Evolutionary conservation across 2,797 vertebrate species (phyloP).

Genomic region (Coranthus polyacanthus): DNA sequence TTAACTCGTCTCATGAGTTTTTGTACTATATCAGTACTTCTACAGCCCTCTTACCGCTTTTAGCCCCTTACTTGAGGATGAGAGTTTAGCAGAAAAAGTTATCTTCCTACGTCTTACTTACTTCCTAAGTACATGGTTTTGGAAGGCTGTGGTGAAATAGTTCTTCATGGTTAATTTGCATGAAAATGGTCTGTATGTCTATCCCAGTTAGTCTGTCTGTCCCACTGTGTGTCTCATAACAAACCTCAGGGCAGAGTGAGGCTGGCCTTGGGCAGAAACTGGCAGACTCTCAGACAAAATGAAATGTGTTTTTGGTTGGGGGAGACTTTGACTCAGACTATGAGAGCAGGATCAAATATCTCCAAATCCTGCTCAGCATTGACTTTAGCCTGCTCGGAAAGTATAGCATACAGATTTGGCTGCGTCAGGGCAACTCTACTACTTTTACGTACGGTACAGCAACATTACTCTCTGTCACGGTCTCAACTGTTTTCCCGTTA

Average conservation of each 20-base stretch:
- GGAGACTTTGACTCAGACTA: too few species aligned
- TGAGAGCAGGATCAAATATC: conserved; percentile 12
- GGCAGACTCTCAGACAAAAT: conserved; percentile 31
- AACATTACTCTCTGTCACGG: background rate
- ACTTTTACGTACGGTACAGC: too few species aligned
- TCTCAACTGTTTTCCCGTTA: conserved; percentile 18
- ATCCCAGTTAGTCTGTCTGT: conserved; percentile 39
- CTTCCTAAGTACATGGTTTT: conserved; percentile 23
- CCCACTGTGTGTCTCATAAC: conserved; percentile 28
- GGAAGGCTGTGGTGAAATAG: conserved; percentile 19
- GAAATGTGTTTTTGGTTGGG: background rate
- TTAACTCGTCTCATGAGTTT: conserved; percentile 38
- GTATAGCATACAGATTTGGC: background rate
- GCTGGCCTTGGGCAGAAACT: conserved; percentile 30
- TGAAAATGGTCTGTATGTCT: conserved; percentile 39
- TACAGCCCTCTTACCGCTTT: conserved; percentile 10
- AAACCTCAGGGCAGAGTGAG: conserved; percentile 63
- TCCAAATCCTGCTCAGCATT: conserved; percentile 15
- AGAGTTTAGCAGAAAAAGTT: conserved; percentile 14
- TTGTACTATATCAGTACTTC: conserved; percentile 40
- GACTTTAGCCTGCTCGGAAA: conserved; percentile 40
- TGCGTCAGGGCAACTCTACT: background rate
- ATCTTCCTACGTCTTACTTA: conserved; percentile 21
- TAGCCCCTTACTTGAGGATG: conserved; percentile 16
- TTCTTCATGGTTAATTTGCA: conserved; percentile 37